Evolutionary conservation across 1,140 invertebrate genomes (phyloP).

Genomic region (Scaptodrosophila lebanonensis): DNA sequence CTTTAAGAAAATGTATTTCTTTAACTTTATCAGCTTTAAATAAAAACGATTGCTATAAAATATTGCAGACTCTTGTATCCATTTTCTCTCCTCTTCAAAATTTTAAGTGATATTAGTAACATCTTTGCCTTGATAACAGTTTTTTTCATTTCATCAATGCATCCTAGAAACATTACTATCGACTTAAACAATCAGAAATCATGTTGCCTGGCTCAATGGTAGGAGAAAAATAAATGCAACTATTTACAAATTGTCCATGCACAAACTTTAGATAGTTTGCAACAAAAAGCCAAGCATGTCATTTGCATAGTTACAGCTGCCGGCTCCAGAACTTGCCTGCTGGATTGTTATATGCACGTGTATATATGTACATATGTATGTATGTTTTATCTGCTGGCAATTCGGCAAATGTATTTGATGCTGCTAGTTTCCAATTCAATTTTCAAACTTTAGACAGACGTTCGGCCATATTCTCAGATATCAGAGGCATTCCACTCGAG

Average conservation of each 20-base stretch:
- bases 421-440: slow-evolving; percentile 62
- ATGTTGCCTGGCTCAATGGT: slow-evolving; percentile 68
- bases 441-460: slow-evolving; percentile 62
- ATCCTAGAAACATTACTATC: slow-evolving; percentile 61
- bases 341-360: slow-evolving; percentile 49
- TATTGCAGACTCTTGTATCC: no score
- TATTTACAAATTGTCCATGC: slow-evolving; percentile 31
- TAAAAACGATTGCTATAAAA: no score
- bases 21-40: no score
- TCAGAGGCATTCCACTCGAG: slow-evolving; percentile 63
- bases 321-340: not conserved
- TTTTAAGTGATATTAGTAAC: no score
- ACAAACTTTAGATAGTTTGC: slow-evolving; percentile 31
- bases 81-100: no score
- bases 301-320: slow-evolving; percentile 58
- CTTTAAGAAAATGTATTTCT: no score
- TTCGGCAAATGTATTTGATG: slow-evolving; percentile 66
- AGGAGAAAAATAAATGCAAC: slow-evolving; percentile 42
- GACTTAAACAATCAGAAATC: slow-evolving; percentile 72
- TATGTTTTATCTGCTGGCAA: slow-evolving; percentile 72
- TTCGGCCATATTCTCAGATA: slow-evolving; percentile 38
- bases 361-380: no score
- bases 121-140: no score
- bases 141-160: no score
- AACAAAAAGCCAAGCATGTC: slow-evolving; percentile 63